A percentile compares a stretch with the other conserved stretches of the same genome.
phyloP scores from a whole-genome alignment of 2,888 invertebrate species.

The Lycia hirtaria region DNA sequence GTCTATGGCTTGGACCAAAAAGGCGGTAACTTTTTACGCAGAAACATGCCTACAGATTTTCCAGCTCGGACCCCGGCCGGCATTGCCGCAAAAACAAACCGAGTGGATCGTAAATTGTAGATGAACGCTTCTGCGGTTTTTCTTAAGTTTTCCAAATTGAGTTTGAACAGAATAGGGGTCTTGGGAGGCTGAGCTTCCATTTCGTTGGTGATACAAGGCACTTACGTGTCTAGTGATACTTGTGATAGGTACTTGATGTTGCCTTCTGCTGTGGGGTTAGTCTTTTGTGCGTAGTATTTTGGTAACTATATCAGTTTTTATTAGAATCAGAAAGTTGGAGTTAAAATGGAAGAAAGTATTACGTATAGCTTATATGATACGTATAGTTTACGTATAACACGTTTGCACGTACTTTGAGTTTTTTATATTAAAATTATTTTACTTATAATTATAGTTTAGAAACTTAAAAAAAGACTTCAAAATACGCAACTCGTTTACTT shows the following conservation, averaged over 20 bases:
- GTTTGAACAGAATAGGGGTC: slow-evolving; percentile 54
- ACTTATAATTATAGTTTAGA: too few relatives aligned
- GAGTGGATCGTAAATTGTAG: slow-evolving; percentile 70
- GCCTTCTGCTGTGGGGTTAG: neutral
- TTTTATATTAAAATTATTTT: too few relatives aligned
- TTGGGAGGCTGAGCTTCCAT: slow-evolving; percentile 26
- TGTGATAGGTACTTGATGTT: slow-evolving; percentile 4
- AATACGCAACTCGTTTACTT: too few relatives aligned
- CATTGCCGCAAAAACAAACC: slow-evolving; percentile 71
- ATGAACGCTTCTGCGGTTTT: slow-evolving; percentile 58
- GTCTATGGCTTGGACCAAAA: slow-evolving; percentile 23
- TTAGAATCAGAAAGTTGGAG: neutral
- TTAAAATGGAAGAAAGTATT: neutral
- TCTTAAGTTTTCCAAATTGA: slow-evolving; percentile 69
- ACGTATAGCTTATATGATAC: too few relatives aligned
- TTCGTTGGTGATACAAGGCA: slow-evolving; percentile 20
- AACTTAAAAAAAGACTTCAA: too few relatives aligned
- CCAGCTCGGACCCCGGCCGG: slow-evolving; percentile 61
- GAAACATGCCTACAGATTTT: slow-evolving; percentile 65
- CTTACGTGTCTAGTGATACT: neutral
- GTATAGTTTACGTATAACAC: too few relatives aligned
- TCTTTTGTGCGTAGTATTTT: neutral
- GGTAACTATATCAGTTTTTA: neutral
- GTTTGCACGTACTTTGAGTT: too few relatives aligned
- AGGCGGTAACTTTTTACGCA: slow-evolving; percentile 58